These are phyloP conservation scores for Anagrus nilaparvatae DNA, from an alignment of 1,140 invertebrate species.

Conservation along the genomic window DNA sequence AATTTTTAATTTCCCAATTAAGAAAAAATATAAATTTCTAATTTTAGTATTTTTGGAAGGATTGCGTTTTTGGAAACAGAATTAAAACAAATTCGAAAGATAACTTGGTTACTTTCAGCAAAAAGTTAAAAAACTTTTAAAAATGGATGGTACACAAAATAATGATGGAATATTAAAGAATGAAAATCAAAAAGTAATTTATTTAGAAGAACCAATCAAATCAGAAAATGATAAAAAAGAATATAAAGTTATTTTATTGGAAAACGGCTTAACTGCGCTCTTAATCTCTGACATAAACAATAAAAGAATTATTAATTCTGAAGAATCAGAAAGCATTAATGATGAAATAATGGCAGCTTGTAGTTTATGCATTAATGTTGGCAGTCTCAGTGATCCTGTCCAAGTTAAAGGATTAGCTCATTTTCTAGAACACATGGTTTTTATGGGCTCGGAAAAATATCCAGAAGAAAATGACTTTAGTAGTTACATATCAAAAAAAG, in stretches of 20 bases:
- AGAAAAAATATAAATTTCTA: no score
- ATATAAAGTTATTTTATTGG: slow-evolving; percentile 53
- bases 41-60: no score
- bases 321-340: no score
- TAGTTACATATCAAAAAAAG: slow-evolving; percentile 66
- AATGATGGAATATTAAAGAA: no score
- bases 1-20: no score
- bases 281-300: slow-evolving; percentile 50
- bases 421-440: slow-evolving; percentile 94
- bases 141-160: no score
- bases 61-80: no score
- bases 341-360: no score
- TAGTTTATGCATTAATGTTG: slow-evolving; percentile 58
- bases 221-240: slow-evolving; percentile 51
- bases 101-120: no score
- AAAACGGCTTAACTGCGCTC: slow-evolving; percentile 58
- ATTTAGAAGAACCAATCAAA: slow-evolving; percentile 41
- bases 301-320: no score
- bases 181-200: slow-evolving; percentile 22
- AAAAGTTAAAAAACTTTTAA: no score
- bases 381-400: slow-evolving; percentile 60
- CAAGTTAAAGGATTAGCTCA: slow-evolving; percentile 82
- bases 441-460: slow-evolving; percentile 84
- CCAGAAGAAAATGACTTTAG: slow-evolving; percentile 83
- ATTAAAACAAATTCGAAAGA: no score